phyloP scores from a whole-genome alignment of 1,140 invertebrate species.

The Drosophila lacertosa region DNA sequence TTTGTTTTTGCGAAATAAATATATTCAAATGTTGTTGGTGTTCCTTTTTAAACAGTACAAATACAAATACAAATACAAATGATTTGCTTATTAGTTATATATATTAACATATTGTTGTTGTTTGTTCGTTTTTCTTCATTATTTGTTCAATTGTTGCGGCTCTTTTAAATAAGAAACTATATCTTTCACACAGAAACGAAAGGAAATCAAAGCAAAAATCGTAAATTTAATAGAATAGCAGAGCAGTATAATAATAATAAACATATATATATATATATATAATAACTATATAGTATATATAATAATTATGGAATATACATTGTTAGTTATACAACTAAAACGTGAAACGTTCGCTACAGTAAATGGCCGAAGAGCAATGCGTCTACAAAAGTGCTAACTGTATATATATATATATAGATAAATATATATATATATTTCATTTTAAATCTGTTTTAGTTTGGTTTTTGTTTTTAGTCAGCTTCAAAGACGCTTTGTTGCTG shows the following conservation, averaged over 20 bases:
- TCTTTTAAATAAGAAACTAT: conserved; percentile 26
- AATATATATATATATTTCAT: neutral
- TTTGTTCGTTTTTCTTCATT: conserved; percentile 13
- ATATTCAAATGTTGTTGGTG: conserved; percentile 10
- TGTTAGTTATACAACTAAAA: conserved; percentile 26
- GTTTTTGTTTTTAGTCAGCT: neutral
- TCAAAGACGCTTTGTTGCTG: neutral
- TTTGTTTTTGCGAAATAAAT: conserved; percentile 31
- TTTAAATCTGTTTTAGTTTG: neutral
- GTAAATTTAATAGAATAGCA: conserved; percentile 13
- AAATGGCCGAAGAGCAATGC: conserved; percentile 59
- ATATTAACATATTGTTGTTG: conserved; percentile 31
- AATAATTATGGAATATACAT: conserved; percentile 61
- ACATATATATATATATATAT: conserved; percentile 24
- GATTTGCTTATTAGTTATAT: conserved; percentile 34
- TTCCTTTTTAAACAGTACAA: conserved; percentile 19
- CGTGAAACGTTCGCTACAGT: conserved; percentile 45
- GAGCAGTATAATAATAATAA: conserved; percentile 10
- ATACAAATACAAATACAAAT: conserved; percentile 30
- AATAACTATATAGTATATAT: conserved; percentile 43
- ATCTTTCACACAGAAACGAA: conserved; percentile 11
- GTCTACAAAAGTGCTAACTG: conserved; percentile 12
- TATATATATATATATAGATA: neutral
- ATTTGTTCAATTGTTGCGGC: conserved; percentile 27
- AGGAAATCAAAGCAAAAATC: conserved; percentile 17